These are phyloP conservation scores for Polymixis lichenea DNA, from an alignment of 2,888 invertebrate genomes.

Conservation along the genomic window DNA sequence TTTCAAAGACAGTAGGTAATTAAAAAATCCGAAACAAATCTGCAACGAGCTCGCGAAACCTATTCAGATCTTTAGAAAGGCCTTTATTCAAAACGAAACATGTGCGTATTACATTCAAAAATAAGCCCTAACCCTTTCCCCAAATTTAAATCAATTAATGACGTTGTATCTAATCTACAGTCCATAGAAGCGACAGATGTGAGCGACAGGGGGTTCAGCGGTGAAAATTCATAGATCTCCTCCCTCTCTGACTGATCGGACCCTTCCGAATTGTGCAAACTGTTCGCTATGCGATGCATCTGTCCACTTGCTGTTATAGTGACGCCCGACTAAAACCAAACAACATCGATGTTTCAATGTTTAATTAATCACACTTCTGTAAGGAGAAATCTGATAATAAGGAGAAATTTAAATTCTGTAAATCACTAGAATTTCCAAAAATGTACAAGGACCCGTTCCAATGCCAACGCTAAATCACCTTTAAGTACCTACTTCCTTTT, in stretches of 20 bases:
- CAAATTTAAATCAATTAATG: slow-evolving; percentile 86
- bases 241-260: slow-evolving; percentile 81
- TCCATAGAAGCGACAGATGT: slow-evolving; percentile 87
- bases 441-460: slow-evolving; percentile 67
- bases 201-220: slow-evolving; percentile 85
- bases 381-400: too few species aligned
- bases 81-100: slow-evolving; percentile 63
- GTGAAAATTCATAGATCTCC: slow-evolving; percentile 85
- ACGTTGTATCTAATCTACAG: slow-evolving; percentile 86
- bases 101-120: slow-evolving; percentile 75
- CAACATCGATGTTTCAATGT: slow-evolving; percentile 65
- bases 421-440: slow-evolving; percentile 63
- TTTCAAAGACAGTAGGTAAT: slow-evolving; percentile 34
- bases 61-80: background rate
- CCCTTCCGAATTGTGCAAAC: slow-evolving; percentile 89
- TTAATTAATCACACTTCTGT: slow-evolving; percentile 18
- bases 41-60: background rate
- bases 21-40: slow-evolving; percentile 11
- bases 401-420: too few species aligned
- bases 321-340: slow-evolving; percentile 51
- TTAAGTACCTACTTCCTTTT: slow-evolving; percentile 70
- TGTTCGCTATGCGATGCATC: slow-evolving; percentile 84
- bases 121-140: slow-evolving; percentile 83
- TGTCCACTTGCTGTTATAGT: slow-evolving; percentile 84
- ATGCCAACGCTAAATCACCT: slow-evolving; percentile 68